A percentile compares a stretch with the other conserved stretches of the same genome.
Conservation (phyloP, 2,113 vertebrate genomes). For the Mesitornis unicolor region DNA sequence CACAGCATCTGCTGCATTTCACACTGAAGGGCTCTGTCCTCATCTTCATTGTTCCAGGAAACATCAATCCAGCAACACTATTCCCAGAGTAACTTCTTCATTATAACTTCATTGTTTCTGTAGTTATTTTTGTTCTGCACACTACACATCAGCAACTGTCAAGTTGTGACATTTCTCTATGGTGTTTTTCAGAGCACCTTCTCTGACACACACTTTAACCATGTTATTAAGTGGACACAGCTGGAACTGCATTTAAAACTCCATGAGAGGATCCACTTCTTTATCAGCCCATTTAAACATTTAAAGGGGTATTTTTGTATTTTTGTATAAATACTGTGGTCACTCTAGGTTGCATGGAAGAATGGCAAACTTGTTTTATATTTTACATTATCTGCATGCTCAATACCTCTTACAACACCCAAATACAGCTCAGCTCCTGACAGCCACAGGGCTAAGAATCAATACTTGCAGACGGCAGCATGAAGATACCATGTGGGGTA, state of each 20-base stretch:
- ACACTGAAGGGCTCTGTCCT: background rate
- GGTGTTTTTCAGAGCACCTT: background rate
- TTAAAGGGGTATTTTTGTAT: no score
- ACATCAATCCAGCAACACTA: background rate
- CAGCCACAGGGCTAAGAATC: background rate
- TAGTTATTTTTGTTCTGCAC: background rate
- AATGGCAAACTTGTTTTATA: background rate
- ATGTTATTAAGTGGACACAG: background rate
- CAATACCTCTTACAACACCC: background rate
- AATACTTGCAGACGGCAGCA: background rate
- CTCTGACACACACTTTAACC: background rate
- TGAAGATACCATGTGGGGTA: background rate
- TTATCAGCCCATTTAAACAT: background rate
- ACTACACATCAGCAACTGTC: background rate
- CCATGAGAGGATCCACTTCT: background rate
- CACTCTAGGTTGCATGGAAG: background rate
- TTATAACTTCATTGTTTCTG: background rate
- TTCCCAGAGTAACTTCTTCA: background rate
- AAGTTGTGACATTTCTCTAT: background rate
- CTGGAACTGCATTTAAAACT: background rate
- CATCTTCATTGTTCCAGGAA: background rate
- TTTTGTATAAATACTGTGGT: background rate
- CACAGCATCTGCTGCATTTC: slow-evolving; percentile 22
- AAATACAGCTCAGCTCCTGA: background rate
- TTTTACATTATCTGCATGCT: background rate